phyloP scores from a whole-genome alignment of 1,140 invertebrate species.

The Euwallacea similis region DNA sequence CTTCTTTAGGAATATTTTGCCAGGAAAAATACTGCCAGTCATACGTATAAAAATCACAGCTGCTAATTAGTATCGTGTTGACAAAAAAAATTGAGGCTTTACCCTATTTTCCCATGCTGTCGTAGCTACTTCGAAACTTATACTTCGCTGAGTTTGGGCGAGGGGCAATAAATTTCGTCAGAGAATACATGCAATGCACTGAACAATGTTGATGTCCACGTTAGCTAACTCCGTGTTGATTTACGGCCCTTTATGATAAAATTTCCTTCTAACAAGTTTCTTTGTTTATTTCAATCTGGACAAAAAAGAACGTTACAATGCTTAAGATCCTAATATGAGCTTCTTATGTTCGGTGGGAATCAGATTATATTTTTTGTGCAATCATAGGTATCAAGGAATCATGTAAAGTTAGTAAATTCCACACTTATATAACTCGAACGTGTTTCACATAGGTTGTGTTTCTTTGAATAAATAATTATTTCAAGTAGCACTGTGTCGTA shows the following conservation, averaged over 20 bases:
- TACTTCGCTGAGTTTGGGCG: conserved; percentile 21
- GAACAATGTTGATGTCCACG: conserved; percentile 34
- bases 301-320: neutral
- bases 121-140: conserved; percentile 11
- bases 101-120: too few relatives aligned
- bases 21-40: neutral
- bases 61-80: too few relatives aligned
- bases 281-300: neutral
- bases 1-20: neutral
- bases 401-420: too few relatives aligned
- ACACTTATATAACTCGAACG: too few relatives aligned
- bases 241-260: conserved; percentile 35
- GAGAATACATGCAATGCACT: conserved; percentile 36
- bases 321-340: neutral
- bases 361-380: too few relatives aligned
- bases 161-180: conserved; percentile 23
- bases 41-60: too few relatives aligned
- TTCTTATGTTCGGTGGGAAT: too few relatives aligned
- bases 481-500: too few relatives aligned
- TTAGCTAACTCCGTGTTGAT: conserved; percentile 33
- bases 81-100: too few relatives aligned
- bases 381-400: too few relatives aligned
- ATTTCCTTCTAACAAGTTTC: conserved; percentile 38
- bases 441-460: too few relatives aligned
- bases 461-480: too few relatives aligned